Base-by-base conservation (phyloP, 2,113 vertebrate genomes). In the Leucopternis melanops region DNA sequence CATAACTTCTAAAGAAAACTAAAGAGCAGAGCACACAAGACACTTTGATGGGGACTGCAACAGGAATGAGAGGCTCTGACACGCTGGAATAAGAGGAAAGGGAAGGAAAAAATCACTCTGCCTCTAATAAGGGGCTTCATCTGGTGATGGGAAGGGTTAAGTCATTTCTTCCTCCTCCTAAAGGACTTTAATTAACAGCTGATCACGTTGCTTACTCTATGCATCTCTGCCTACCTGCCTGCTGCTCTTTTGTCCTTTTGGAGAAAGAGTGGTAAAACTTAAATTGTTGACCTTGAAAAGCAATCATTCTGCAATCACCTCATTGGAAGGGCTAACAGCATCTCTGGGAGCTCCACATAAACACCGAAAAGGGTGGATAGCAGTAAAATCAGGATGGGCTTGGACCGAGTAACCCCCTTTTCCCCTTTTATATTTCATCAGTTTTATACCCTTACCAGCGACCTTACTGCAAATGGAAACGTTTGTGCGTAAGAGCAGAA, bases 231-330 rank as follows among this genome's bases (percentile, higher is more conserved):
- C 77, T 94, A 87, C 84, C 95, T 91, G 87, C 87, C 59, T 10
- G 21, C 59, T 94, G 90, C 74, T 93, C 81, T 81, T 91, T 75
- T 92, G 95, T 90, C 85, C 94, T 95, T 94, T 95, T 54, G 70
- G 70, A 96, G 92, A 63, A 81, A 87, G 88, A 90, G 78, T 47
- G 90, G 88, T 95, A 96, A 94, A 97, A 88, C 78, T 93, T 45
- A 87, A 81, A 81, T 63, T 93, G 78, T 85, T 95, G 92, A 97
- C 95, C 95, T 97, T 96, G 95, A 90, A 85, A 94, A 91, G 73
- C 94, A 96, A 91, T 96, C 87, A 89, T 90, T 93, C 88, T 67
- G 81, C 92, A 93, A 45, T 87, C 73, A 81, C 78, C 87, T 93
- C 90, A 50, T 22, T 85, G 90, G 84, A n/a, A 95, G 90, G 69